Base-by-base conservation (phyloP, 2,797 vertebrate species). In the Mastacembelus armatus region DNA sequence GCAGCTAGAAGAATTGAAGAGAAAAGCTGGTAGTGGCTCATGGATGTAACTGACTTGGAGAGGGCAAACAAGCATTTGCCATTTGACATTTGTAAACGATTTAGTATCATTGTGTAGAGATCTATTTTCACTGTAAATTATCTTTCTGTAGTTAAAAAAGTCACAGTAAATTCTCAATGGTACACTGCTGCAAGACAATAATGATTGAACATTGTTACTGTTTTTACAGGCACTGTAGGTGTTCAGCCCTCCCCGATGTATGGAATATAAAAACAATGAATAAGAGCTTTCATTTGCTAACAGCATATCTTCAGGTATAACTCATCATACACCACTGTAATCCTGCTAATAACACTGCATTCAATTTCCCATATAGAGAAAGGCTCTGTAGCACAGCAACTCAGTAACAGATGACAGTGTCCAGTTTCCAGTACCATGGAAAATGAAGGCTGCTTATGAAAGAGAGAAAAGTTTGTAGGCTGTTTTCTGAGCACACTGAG, bases 381-480 rank as follows among this genome's bases (percentile, higher is more conserved):
- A 39, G 66, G 51, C 66, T 74, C 36, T 67, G 56, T 63, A 72
- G 80, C 66, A 60, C 62, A 65, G 64, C 71, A 71, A 77, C 63
- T 74, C 77, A 78, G 62, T 81, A 83, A 89, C 85, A 85, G 85
- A 90, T 85, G 88, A 87, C 71, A 83, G 74, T 85, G 86, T 89
- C 85, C 76, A 87, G 78, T 88, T 88, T 88, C 85, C 91, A 87
- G 77, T 59, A 83, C 82, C 76, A 85, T 90, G 84, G 83, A 89
- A 89, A 91, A 90, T 87, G 63, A 88, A 89, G 66, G 79, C 72
- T 83, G 84, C 75, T 57, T 18, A 49, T 76, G 59, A 72, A 86
- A 88, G 85, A 83, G 77, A 85, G 81, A 85, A 75, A 80, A 84
- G 86, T 83, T 57, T 22, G 16, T 65, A 40, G 42, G 39, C 50